Evolutionary conservation across 2,797 vertebrate species (phyloP).

Genomic region (Miichthys miiuy): DNA sequence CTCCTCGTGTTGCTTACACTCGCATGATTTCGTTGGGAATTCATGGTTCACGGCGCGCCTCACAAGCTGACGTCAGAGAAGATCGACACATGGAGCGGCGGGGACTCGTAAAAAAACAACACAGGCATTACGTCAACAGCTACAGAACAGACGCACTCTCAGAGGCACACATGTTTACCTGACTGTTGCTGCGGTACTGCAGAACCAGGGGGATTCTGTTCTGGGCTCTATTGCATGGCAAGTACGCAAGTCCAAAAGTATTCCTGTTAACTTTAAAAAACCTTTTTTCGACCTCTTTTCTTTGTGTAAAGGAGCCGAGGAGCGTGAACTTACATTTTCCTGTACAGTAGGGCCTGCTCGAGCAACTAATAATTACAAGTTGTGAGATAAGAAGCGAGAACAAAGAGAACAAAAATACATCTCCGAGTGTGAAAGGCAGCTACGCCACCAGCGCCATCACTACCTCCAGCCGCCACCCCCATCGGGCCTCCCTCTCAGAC

Average conservation of each 20-base stretch:
- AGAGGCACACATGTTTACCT: conserved; percentile 42
- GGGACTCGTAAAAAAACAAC: conserved; percentile 64
- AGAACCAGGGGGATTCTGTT: conserved; percentile 11
- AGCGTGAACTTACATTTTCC: neutral
- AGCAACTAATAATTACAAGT: conserved; percentile 52
- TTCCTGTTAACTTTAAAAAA: conserved; percentile 24
- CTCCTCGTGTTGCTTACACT: conserved; percentile 58
- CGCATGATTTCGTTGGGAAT: conserved; percentile 54
- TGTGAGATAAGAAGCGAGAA: conserved; percentile 47
- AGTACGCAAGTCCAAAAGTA: conserved; percentile 8
- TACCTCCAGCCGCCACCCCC: conserved; percentile 37
- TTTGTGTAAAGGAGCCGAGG: neutral
- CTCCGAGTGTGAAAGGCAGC: conserved; percentile 49
- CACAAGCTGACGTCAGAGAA: conserved; percentile 69
- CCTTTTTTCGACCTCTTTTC: neutral
- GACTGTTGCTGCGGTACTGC: neutral
- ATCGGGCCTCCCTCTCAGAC: conserved; percentile 61
- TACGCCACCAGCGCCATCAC: conserved; percentile 23
- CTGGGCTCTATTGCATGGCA: conserved; percentile 1
- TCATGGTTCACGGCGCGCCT: conserved; percentile 50
- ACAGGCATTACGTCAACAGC: conserved; percentile 56
- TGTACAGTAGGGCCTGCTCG: neutral
- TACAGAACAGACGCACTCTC: conserved; percentile 33
- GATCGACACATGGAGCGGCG: conserved; percentile 40
- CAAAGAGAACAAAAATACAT: conserved; percentile 55